phyloP scores from a whole-genome alignment of 2,113 vertebrate species.

The Bufo gargarizans region DNA sequence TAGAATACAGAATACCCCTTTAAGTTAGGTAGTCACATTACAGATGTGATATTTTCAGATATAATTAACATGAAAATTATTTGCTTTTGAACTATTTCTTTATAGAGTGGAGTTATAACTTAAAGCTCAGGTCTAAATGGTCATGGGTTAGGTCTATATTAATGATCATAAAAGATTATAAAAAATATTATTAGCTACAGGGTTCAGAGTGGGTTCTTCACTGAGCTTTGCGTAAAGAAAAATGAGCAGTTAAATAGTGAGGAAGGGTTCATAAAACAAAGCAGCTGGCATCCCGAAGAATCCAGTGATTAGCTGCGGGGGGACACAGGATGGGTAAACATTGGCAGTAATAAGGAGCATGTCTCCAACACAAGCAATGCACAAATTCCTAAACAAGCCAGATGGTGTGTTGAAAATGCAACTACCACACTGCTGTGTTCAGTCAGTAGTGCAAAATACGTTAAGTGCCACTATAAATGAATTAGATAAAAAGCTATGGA shows the following conservation, averaged over 20 bases:
- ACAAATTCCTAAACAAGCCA: slow-evolving; percentile 56
- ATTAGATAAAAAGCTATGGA: slow-evolving; percentile 29
- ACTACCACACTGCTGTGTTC: slow-evolving; percentile 53
- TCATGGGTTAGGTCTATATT: not conserved
- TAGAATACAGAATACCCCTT: too few relatives aligned
- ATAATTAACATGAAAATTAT: not conserved
- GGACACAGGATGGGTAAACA: slow-evolving; percentile 56
- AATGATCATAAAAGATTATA: not conserved
- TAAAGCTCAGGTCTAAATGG: not conserved
- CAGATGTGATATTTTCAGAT: not conserved
- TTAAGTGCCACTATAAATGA: slow-evolving; percentile 41
- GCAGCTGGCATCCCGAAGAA: slow-evolving; percentile 52
- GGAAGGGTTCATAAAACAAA: slow-evolving; percentile 51
- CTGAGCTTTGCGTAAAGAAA: slow-evolving; percentile 35
- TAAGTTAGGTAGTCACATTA: not conserved
- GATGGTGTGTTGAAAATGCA: slow-evolving; percentile 47
- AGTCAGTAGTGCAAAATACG: slow-evolving; percentile 48
- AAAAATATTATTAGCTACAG: not conserved
- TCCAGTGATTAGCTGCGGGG: slow-evolving; percentile 48
- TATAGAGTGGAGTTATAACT: not conserved
- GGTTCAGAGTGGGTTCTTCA: slow-evolving; percentile 12
- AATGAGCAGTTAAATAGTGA: slow-evolving; percentile 49
- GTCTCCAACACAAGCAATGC: slow-evolving; percentile 49
- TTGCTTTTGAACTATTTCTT: not conserved
- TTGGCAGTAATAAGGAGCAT: slow-evolving; percentile 52